These are phyloP conservation scores for Anas flavirostris DNA, from an alignment of 2,797 vertebrate species.

Conservation along the genomic window DNA sequence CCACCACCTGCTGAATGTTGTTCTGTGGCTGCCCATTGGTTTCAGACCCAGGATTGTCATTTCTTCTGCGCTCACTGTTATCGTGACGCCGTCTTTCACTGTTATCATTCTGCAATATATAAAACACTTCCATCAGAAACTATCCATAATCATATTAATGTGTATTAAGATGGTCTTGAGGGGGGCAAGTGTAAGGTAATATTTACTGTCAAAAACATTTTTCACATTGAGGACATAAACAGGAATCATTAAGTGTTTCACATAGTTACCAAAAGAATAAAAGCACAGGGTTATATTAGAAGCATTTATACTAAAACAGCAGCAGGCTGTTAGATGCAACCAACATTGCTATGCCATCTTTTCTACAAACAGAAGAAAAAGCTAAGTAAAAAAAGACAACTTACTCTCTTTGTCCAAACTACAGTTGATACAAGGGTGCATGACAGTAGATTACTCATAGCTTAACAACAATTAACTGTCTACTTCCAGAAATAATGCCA, in stretches of 20 bases:
- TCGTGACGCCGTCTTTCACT: slow-evolving; percentile 76
- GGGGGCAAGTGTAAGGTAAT: neutral
- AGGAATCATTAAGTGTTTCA: neutral
- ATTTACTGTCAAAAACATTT: neutral
- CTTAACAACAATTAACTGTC: neutral
- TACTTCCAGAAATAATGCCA: neutral
- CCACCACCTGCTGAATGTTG: slow-evolving; percentile 80
- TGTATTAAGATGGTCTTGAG: neutral
- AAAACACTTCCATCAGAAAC: slow-evolving; percentile 13
- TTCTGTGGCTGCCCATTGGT: slow-evolving; percentile 90
- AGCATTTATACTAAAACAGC: neutral
- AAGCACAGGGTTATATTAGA: neutral
- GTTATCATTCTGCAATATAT: slow-evolving; percentile 76
- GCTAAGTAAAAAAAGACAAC: neutral
- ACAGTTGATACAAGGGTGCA: neutral
- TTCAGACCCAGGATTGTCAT: slow-evolving; percentile 77
- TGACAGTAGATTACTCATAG: neutral
- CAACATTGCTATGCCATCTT: neutral
- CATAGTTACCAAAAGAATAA: neutral
- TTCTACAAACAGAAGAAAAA: neutral
- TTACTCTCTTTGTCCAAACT: neutral
- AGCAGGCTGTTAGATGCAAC: neutral
- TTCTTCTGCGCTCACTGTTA: slow-evolving; percentile 62
- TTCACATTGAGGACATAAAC: neutral
- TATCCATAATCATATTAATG: neutral